Evolutionary conservation across 2,888 invertebrate genomes (phyloP), one percentile per base, ranked within the genome.

Genomic region (Macroteleia sp.): DNA sequence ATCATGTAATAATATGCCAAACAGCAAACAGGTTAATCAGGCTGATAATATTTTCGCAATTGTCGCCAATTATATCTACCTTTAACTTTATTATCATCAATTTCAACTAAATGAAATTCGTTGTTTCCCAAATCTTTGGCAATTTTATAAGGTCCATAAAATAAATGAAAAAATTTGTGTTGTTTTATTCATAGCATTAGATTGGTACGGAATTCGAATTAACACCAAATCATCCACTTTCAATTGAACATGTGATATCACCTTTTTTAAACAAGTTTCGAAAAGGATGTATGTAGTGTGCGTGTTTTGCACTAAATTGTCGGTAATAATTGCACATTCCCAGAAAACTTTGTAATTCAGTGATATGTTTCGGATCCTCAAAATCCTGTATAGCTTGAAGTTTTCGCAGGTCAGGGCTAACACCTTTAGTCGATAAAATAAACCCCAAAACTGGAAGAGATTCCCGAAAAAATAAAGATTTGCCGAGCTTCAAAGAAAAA

Each of bases 281-380:
- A 48, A 71, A 71, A 5, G 62, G 62, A 3, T 61, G 32, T 14
- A 62, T 22, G 8, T 16, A 56, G 19, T 36, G 6, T 2, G 54
- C 44, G 50, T 74, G 30, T 17, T 25, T 16, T 0, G 42, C 1
- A n/a, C n/a, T 44, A 22, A 66, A 74, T 36, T 74, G 73, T 0
- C 73, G 6, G 44, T 74, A 74, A 61, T 67, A 81, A 10, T 54
- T 83, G 36, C 80, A 83, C 0, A 81, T 9, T 0, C 82, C 81
- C 3, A 83, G 17, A 70, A 87, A 81, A 76, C 64, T 80, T 84
- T 42, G 82, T 30, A 87, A 46, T 36, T 87, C 77, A 62, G 79
- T 83, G 17, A 80, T 28, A 28, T 84, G 87, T 30, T 46, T 46
- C 0, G 87, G 86, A 8, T 42, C 25, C 20, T 82, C 77, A 62